A percentile compares a stretch with the other conserved stretches of the same genome.
These are phyloP conservation scores for Setophaga coronata DNA, from an alignment of 2,113 vertebrate genomes.

Conservation along the genomic window DNA sequence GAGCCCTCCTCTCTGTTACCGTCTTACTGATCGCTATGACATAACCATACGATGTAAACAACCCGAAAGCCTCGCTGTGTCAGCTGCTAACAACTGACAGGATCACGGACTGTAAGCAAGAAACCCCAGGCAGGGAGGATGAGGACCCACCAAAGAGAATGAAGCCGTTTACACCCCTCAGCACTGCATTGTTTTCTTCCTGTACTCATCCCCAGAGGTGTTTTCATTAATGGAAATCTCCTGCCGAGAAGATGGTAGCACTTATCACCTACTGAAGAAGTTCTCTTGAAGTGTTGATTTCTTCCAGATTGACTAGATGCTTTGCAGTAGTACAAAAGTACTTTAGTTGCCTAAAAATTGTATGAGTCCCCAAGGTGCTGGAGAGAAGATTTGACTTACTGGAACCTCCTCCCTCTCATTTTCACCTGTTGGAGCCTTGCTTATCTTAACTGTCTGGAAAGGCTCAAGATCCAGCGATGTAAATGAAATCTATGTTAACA, in stretches of 20 bases:
- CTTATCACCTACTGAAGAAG: not conserved
- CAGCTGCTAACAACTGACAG: not conserved
- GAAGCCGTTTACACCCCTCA: not conserved
- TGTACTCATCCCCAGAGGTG: not conserved
- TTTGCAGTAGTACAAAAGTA: not conserved
- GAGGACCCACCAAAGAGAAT: not conserved
- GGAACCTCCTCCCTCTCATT: not conserved
- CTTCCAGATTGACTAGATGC: not conserved
- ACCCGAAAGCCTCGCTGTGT: not conserved
- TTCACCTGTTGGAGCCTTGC: not conserved
- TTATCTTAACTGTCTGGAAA: not conserved
- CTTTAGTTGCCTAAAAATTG: not conserved
- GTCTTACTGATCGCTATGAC: not conserved
- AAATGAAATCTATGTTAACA: not conserved
- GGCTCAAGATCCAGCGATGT: not conserved
- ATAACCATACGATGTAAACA: not conserved
- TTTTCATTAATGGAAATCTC: not conserved
- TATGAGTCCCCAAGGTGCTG: not conserved
- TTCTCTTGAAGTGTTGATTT: not conserved
- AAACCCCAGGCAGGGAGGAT: not conserved
- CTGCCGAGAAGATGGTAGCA: not conserved
- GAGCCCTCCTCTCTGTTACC: not conserved
- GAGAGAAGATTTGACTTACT: not conserved
- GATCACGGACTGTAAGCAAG: not conserved
- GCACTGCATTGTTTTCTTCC: not conserved